Evolutionary conservation across 2,888 invertebrate genomes (phyloP), one percentile per base, ranked within the genome.

Genomic region (Caenorhabditis sp.): DNA sequence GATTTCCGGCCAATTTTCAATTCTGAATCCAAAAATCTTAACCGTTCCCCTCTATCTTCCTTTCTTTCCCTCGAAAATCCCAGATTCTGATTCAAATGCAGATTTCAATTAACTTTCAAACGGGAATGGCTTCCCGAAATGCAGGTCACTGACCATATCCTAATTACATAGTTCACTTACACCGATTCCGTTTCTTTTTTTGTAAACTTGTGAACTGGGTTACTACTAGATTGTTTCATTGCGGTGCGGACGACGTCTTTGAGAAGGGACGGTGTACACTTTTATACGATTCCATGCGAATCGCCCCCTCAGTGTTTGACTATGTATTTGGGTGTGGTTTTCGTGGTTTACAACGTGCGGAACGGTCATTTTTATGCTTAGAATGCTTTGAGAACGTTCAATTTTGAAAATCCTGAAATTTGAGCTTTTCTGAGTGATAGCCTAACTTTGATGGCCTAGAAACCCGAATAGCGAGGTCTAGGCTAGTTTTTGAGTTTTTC

Each of bases 141-240:
- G 15, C 18, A 18, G 47, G 47, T 47, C 47, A 47, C 47, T 47
- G 18, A n/a, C 40, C 15, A 40, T 32, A 32, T 6, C n/a, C 47
- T 47, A 47, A 47, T 47, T 47, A 20, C 47, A 40, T 40, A 40
- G 40, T 40, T 40, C 40, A 47, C 47, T 47, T 20, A 9, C 40
- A 9, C 13, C 8, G 13, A 40, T 18, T 47, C 11, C 47, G 40
- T 15, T 18, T 11, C 18, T n/a, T 47, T 47, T 47, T 47, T 47
- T 47, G n/a, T 3, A 11, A 47, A 47, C 47, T 47, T 67, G 67
- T 67, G 67, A 68, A 68, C 68, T 68, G 68, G 68, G 68, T 68
- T 68, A 56, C 37, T 24, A 40, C 11, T 8, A 40, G 13, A 40
- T 40, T 40, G 40, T 40, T 40, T 40, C 40, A 32, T 32, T 32